A percentile compares a stretch with the other conserved stretches of the same genome.
These are phyloP conservation scores for Drosophila nigromelanica DNA, from an alignment of 1,140 invertebrate genomes.

Conservation along the genomic window DNA sequence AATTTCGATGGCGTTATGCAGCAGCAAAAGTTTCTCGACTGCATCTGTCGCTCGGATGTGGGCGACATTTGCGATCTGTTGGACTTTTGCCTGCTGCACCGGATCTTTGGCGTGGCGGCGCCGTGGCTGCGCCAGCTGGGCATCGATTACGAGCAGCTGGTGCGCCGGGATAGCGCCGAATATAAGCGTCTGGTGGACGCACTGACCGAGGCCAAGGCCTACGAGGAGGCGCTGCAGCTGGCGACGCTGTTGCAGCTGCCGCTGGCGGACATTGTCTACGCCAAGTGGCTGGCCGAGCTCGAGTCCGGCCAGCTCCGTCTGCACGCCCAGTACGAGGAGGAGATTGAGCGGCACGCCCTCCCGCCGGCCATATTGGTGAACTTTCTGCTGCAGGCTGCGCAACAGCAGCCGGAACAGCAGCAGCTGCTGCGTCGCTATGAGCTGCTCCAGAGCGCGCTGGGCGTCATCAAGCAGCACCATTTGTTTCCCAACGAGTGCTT, in stretches of 20 bases:
- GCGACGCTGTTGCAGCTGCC: constrained; percentile 69
- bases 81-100: constrained; percentile 73
- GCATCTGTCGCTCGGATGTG: constrained; percentile 76
- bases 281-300: constrained; percentile 72
- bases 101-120: constrained; percentile 66
- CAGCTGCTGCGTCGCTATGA: constrained; percentile 55
- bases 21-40: constrained; percentile 69
- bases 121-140: constrained; percentile 43
- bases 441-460: constrained; percentile 64
- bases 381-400: constrained; percentile 69
- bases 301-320: constrained; percentile 49
- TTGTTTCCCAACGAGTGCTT: constrained; percentile 79
- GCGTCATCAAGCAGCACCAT: constrained; percentile 77
- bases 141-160: constrained; percentile 64
- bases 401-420: constrained; percentile 30
- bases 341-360: constrained; percentile 65
- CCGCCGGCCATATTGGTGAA: constrained; percentile 74
- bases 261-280: constrained; percentile 75
- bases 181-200: constrained; percentile 60
- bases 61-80: constrained; percentile 75
- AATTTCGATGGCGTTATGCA: constrained; percentile 71
- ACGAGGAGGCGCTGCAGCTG: constrained; percentile 71
- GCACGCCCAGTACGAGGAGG: constrained; percentile 66
- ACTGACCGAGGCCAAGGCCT: constrained; percentile 65
- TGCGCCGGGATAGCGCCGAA: constrained; percentile 52